These are phyloP conservation scores for Oligia strigilis DNA, from an alignment of 2,888 invertebrate species.

Conservation along the genomic window DNA sequence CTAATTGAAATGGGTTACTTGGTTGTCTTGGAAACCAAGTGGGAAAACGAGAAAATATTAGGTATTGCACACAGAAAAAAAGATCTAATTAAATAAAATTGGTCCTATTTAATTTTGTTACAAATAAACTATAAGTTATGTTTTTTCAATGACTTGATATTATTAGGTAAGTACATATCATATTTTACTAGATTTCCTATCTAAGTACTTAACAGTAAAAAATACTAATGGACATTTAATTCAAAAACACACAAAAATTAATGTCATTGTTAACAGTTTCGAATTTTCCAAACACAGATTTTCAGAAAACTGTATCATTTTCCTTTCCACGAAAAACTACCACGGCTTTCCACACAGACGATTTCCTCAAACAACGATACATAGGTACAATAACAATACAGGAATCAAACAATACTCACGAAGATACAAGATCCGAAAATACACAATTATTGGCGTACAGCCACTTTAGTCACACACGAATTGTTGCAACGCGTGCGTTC, in stretches of 20 bases:
- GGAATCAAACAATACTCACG: constrained; percentile 53
- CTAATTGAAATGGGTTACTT: background rate
- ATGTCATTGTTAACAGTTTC: background rate
- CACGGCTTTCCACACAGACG: background rate
- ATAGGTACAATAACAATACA: constrained; percentile 47
- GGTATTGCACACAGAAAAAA: no score
- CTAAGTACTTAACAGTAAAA: background rate
- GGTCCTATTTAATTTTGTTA: background rate
- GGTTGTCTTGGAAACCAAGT: background rate
- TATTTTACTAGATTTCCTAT: background rate
- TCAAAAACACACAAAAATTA: background rate
- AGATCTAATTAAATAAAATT: background rate
- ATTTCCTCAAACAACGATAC: constrained; percentile 7
- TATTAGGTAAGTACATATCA: background rate
- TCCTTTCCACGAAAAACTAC: background rate
- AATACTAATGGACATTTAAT: background rate
- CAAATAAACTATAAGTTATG: background rate
- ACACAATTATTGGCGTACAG: constrained; percentile 58
- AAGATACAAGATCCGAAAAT: constrained; percentile 56
- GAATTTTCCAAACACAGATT: background rate
- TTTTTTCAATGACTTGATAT: background rate
- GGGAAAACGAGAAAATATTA: background rate
- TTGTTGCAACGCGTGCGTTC: constrained; percentile 38
- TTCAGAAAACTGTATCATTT: background rate
- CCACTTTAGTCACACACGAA: constrained; percentile 48